Base-by-base conservation (phyloP, 2,888 invertebrate genomes). In the Syrista parreyssii region DNA sequence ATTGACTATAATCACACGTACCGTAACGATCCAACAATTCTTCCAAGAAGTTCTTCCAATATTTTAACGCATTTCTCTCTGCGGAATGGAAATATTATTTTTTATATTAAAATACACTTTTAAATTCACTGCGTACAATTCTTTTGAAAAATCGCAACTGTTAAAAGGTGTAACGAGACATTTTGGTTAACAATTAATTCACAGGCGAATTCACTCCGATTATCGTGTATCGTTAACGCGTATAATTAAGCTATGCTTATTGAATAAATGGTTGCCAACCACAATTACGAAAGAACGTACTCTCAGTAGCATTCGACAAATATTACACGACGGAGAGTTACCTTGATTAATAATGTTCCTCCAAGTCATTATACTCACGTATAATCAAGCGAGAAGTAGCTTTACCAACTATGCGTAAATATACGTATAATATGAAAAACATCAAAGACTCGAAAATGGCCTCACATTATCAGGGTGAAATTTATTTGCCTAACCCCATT, bases 1-100 rank as follows among this genome's bases (percentile, higher is more conserved):
- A 55, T 55, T 55, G 55, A 55, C 55, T 55, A 23, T 55, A 55
- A 55, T 55, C 55, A 55, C 55, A 55, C 55, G 55, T 55, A 55
- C 23, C 55, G 23, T 35, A 35, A 75, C 75, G 75, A 75, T 30
- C 68, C 55, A 68, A 30, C 33, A 35, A 76, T 76, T 78, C 76
- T 78, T 76, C 78, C 76, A 78, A 76, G 68, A 76, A 55, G 76
- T 76, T 73, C 76, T 76, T 76, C 68, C 76, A 78, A 76, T 76
- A 76, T 76, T 73, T 68, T 76, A 31, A 73, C 12, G 34, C 23
- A 33, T 76, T 33, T n/a, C 34, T n/a, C 73, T 73, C 75, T 30
- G 23, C 68, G 30, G 68, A 55, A 75, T 36, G 36, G 68, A 68
- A 78, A 78, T 76, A 34, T 55, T 78, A 78, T 76, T 76, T 78